Evolutionary conservation across 2,888 invertebrate genomes (phyloP).

Genomic region (Micropterix aruncella): DNA sequence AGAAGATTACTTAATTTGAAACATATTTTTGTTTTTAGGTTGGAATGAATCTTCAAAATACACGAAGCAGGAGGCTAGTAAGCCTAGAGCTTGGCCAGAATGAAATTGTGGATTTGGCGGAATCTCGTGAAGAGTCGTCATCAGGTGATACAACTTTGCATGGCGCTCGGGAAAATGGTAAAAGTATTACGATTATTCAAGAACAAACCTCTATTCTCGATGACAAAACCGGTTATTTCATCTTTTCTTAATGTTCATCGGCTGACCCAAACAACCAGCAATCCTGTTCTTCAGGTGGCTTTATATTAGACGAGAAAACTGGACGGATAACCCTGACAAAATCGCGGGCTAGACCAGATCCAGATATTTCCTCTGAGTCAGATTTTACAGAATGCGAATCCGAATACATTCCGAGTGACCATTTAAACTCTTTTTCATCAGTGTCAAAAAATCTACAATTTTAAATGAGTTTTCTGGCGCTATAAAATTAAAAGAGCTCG

Average conservation of each 20-base stretch:
- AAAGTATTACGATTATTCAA: conserved; percentile 1
- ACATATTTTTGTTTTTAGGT: conserved; percentile 1
- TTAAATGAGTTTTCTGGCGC: too few species aligned
- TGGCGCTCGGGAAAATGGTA: not conserved
- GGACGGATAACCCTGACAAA: conserved; percentile 1
- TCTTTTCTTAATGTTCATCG: too few species aligned
- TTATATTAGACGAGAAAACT: conserved; percentile 3
- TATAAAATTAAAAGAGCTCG: conserved; percentile 1
- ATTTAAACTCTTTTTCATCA: not conserved
- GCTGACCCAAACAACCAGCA: too few species aligned
- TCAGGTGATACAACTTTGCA: not conserved
- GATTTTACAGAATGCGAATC: conserved; percentile 3
- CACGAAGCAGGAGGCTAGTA: conserved; percentile 2
- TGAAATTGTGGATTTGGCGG: not conserved
- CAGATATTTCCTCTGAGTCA: conserved; percentile 1
- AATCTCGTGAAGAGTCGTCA: not conserved
- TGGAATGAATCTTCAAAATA: not conserved
- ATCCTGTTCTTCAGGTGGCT: not conserved
- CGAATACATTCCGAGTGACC: not conserved
- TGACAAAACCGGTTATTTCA: too few species aligned
- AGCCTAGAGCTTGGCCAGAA: not conserved
- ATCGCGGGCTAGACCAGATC: too few species aligned
- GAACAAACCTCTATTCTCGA: conserved; percentile 1
- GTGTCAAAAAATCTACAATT: too few species aligned
- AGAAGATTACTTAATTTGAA: conserved; percentile 5